Base-by-base conservation (phyloP, 2,113 vertebrate genomes). In the Nipponia nippon region DNA sequence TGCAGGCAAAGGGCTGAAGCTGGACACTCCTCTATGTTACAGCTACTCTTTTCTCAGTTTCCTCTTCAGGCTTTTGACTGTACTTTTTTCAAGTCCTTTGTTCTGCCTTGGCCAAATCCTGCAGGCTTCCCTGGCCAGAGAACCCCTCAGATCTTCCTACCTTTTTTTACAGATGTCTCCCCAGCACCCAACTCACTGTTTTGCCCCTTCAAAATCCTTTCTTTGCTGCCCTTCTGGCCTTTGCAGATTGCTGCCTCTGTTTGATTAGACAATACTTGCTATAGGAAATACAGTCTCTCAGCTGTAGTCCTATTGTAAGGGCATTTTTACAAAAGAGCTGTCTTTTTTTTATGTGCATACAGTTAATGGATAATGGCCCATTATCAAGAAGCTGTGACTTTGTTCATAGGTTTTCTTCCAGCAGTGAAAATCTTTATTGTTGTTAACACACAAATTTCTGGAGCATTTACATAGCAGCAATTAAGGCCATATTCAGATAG, bases 301-400 rank as follows among this genome's bases (percentile, higher is more conserved):
- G 47, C 70, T 82, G 61, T 63, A 90, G 53, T 14, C 25, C 36
- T 70, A 29, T 47, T 72, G 55, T 67, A 87, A 95, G 82, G 56
- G 15, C 75, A 80, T 90, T 94, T 94, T 95, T 92, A 46, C 1
- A 1, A 71, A 59, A 88, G 71, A 79, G 58, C 90, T 52, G 70
- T 36, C 82, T 83, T 91, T 38, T 38, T 38, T 96, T 93, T 85
- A 91, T 90, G 71, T 76, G 62, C 70, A 52, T 85, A 90, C 49
- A 87, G 82, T 85, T 96, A 93, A 96, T 93, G 90, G 92, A 85
- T 91, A 96, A 96, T 91, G 87, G 71, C 75, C 71, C 73, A 89
- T 96, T 93, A 95, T 88, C 92, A 88, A 65, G 92, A 88, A 93
- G 66, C 95, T 95, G 92, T 90, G 95, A 96, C 93, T 97, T 79